Evolutionary conservation across 2,888 invertebrate genomes (phyloP), one percentile per base, ranked within the genome.

Genomic region (Belgica antarctica): DNA sequence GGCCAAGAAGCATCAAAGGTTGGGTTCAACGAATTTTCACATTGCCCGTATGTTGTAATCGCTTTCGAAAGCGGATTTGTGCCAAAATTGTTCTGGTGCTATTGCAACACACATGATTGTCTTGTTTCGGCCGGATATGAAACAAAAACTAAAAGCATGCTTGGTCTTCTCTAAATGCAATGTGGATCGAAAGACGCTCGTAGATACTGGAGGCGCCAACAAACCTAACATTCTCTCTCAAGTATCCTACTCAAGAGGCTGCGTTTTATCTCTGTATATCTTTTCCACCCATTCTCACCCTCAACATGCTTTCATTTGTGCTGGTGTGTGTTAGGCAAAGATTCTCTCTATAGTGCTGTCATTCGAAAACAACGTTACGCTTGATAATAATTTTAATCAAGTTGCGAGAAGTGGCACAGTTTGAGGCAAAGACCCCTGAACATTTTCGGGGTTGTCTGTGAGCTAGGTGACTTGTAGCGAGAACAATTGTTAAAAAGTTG

Each of bases 161-260:
- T 41, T 41, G n/a, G n/a, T n/a, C n/a, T n/a, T n/a, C n/a, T n/a
- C n/a, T n/a, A 41, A 41, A 41, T 41, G 41, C 41, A 41, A 41
- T 41, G 41, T 41, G 10, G 41, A 41, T 5, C 41, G 12, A n/a
- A 41, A 41, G 41, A 41, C 41, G 41, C 12, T 15, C n/a, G 41
- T 41, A 41, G 41, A 12, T 41, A 15, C 41, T 41, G 41, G 15
- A 41, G 41, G 41, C 41, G 41, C 41, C 41, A 41, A 41, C 41
- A 41, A n/a, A 41, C 41, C 41, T 41, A 41, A 15, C 41, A 41
- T 41, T 41, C 41, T 41, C 41, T 41, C 41, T 41, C 41, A 41
- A 41, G 41, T 41, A 41, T 41, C 41, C 41, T 41, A 41, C 41
- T 41, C 41, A 41, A 41, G 41, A 41, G 41, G 41, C 41, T 41